phyloP scores from a whole-genome alignment of 1,140 invertebrate species.

The Tetraneura akinire region DNA sequence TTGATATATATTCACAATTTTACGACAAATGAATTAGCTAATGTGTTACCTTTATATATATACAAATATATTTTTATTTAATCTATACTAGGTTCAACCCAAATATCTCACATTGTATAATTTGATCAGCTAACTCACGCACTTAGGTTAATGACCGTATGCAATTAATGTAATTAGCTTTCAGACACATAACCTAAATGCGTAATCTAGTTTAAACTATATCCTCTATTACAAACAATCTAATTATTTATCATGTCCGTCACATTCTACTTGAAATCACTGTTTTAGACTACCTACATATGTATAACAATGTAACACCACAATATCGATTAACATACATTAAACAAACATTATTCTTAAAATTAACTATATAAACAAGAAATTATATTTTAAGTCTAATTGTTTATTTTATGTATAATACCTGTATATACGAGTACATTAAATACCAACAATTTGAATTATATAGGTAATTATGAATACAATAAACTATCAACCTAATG shows the following conservation, averaged over 20 bases:
- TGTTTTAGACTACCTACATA: no score
- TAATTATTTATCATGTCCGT: slow-evolving; percentile 30
- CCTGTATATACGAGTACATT: no score
- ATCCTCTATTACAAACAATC: not conserved
- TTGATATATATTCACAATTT: not conserved
- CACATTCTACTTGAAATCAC: not conserved
- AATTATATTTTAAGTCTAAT: no score
- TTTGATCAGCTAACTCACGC: slow-evolving; percentile 17
- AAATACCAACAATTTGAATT: no score
- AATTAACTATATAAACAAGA: no score
- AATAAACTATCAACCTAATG: no score
- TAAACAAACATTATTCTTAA: no score
- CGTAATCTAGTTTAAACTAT: slow-evolving; percentile 31
- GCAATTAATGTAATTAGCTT: slow-evolving; percentile 37
- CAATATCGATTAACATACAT: no score
- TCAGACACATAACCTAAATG: not conserved
- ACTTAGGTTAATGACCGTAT: slow-evolving; percentile 29
- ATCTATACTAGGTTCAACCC: not conserved
- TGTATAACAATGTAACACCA: not conserved
- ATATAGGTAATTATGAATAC: no score
- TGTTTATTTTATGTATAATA: no score
- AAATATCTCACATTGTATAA: slow-evolving; percentile 3
- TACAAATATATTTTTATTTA: slow-evolving; percentile 9
- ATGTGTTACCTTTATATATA: slow-evolving; percentile 27
- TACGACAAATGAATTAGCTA: not conserved